phyloP scores from a whole-genome alignment of 2,113 vertebrate species.

The Mobula hypostoma region DNA sequence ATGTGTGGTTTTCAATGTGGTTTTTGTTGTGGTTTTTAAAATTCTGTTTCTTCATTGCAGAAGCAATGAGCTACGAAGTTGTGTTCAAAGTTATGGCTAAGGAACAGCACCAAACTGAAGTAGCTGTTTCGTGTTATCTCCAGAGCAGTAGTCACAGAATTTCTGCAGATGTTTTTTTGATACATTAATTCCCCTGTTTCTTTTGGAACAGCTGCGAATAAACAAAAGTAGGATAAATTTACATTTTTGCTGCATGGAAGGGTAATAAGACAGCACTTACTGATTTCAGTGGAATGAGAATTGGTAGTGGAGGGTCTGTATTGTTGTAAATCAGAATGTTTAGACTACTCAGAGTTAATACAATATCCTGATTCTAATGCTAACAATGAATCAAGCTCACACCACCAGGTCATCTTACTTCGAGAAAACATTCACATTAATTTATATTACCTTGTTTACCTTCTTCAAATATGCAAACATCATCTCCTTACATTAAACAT shows the following conservation, averaged over 20 bases:
- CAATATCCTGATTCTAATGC: no score
- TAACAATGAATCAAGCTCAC: no score
- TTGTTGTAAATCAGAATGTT: no score
- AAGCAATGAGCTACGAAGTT: neutral
- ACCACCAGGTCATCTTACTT: no score
- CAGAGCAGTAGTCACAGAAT: neutral
- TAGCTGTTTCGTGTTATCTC: neutral
- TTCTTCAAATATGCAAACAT: no score
- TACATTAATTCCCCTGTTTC: neutral
- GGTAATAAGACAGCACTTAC: neutral
- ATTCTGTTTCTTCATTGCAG: neutral
- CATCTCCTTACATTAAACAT: no score
- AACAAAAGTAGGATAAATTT: neutral
- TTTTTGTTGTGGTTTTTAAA: no score
- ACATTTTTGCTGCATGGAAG: neutral
- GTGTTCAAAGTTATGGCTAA: neutral
- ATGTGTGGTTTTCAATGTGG: neutral
- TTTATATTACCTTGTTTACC: no score
- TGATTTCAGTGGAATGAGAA: slow-evolving; percentile 4
- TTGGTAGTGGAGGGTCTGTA: neutral
- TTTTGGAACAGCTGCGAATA: neutral
- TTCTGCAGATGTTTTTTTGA: neutral
- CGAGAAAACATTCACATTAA: no score
- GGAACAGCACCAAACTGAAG: neutral
- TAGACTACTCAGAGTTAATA: no score